Evolutionary conservation across 2,113 vertebrate genomes (phyloP).

Genomic region (Coptodon rendalli): DNA sequence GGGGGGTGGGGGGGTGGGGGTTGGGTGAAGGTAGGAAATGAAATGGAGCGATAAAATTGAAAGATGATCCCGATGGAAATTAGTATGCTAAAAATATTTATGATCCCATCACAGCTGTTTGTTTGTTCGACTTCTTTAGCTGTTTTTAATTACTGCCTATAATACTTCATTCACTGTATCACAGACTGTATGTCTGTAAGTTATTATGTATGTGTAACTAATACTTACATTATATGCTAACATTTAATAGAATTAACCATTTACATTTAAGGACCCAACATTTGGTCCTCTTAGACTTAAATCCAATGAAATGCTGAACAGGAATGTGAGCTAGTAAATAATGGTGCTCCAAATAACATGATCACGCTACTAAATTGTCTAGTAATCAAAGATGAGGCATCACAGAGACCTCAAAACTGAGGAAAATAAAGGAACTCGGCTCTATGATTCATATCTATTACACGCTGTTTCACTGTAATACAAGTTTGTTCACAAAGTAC

Average conservation of each 20-base stretch:
- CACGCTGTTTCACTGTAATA: not conserved
- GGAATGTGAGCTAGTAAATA: not conserved
- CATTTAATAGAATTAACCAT: not conserved
- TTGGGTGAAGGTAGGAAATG: slow-evolving; percentile 29
- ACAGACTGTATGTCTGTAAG: not conserved
- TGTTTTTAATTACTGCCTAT: slow-evolving; percentile 5
- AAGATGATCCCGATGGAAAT: slow-evolving; percentile 61
- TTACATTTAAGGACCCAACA: not conserved
- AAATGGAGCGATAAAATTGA: slow-evolving; percentile 56
- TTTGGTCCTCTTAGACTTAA: not conserved
- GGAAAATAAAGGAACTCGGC: not conserved
- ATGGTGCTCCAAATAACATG: accelerated
- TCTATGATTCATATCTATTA: not conserved
- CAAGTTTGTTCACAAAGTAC: not conserved
- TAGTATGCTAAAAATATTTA: slow-evolving; percentile 55
- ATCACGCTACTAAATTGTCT: not conserved
- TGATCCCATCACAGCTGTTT: slow-evolving; percentile 52
- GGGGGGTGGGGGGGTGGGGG: not conserved
- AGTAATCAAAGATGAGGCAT: not conserved
- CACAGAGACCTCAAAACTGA: not conserved
- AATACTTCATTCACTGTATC: not conserved
- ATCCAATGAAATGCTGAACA: not conserved
- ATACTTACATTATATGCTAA: not conserved
- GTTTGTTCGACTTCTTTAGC: slow-evolving; percentile 18
- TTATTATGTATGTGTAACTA: not conserved